These are phyloP conservation scores for Hapalemur alaotrensis DNA, from an alignment of 2,797 vertebrate species.

Conservation along the genomic window DNA sequence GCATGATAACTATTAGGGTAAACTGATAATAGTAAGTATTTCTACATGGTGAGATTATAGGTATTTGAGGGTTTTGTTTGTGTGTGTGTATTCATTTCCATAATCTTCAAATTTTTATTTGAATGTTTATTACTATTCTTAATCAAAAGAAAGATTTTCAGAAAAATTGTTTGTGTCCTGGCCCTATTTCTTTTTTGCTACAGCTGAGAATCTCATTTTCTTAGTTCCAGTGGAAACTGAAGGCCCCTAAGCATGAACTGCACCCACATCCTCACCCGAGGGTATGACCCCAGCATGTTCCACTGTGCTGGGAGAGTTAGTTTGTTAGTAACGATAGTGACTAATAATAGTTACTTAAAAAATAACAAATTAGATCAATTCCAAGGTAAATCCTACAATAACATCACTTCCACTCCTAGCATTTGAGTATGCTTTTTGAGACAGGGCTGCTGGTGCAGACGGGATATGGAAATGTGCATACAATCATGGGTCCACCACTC, in stretches of 20 bases:
- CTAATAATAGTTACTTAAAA: background rate
- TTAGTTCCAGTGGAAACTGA: background rate
- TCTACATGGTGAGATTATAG: background rate
- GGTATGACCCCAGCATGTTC: too few relatives aligned
- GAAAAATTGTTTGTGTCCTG: background rate
- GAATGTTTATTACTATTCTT: background rate
- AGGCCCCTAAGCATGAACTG: too few relatives aligned
- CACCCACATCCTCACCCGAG: background rate
- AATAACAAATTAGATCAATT: background rate
- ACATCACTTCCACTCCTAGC: background rate
- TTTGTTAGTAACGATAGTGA: background rate
- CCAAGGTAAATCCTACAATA: background rate
- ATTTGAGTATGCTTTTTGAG: background rate
- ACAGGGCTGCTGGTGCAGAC: background rate
- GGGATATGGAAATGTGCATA: background rate
- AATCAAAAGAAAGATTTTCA: background rate
- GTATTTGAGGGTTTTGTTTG: background rate
- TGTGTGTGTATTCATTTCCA: background rate
- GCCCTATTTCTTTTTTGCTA: background rate
- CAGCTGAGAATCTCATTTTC: background rate
- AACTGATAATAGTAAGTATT: background rate
- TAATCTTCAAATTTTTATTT: background rate
- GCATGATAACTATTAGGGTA: background rate
- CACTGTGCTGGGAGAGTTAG: background rate
- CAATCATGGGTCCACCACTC: accelerated